phyloP scores from a whole-genome alignment of 2,113 vertebrate species.

The Gymnocephalus cernua region DNA sequence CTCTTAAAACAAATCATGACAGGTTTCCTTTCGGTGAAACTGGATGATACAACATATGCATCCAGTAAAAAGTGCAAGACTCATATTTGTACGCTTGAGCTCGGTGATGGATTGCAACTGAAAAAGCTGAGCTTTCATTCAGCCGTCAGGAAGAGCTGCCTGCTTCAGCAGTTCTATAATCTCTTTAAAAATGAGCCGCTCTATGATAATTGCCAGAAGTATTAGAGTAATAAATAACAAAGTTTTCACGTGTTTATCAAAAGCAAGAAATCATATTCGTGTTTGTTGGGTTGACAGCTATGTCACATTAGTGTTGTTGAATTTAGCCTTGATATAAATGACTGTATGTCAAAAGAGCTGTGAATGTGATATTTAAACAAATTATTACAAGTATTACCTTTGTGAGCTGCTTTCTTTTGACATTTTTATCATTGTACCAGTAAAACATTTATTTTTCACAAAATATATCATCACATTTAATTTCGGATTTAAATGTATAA shows the following conservation, averaged over 20 bases:
- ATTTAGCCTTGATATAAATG: neutral
- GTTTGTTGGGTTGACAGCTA: neutral
- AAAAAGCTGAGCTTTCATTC: slow-evolving; percentile 71
- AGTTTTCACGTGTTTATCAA: slow-evolving; percentile 30
- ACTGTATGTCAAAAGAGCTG: slow-evolving; percentile 9
- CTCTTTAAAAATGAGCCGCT: slow-evolving; percentile 58
- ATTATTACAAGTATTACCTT: too few relatives aligned
- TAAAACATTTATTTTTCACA: neutral
- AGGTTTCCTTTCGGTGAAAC: slow-evolving; percentile 26
- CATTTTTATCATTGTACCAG: neutral
- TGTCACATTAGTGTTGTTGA: slow-evolving; percentile 5
- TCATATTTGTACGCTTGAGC: slow-evolving; percentile 62
- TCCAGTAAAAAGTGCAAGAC: slow-evolving; percentile 47
- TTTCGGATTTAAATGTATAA: neutral
- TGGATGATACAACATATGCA: slow-evolving; percentile 34
- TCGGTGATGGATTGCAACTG: slow-evolving; percentile 61
- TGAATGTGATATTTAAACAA: neutral
- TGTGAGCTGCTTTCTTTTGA: neutral
- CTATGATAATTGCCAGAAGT: slow-evolving; percentile 52
- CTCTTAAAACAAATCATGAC: slow-evolving; percentile 20
- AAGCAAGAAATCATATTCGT: slow-evolving; percentile 8
- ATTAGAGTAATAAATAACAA: slow-evolving; percentile 41
- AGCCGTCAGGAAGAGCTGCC: slow-evolving; percentile 60
- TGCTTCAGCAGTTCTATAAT: slow-evolving; percentile 68
- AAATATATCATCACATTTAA: neutral